Evolutionary conservation across 2,113 vertebrate species (phyloP), one percentile per base, ranked within the genome.

Genomic region (Brienomyrus brachyistius): DNA sequence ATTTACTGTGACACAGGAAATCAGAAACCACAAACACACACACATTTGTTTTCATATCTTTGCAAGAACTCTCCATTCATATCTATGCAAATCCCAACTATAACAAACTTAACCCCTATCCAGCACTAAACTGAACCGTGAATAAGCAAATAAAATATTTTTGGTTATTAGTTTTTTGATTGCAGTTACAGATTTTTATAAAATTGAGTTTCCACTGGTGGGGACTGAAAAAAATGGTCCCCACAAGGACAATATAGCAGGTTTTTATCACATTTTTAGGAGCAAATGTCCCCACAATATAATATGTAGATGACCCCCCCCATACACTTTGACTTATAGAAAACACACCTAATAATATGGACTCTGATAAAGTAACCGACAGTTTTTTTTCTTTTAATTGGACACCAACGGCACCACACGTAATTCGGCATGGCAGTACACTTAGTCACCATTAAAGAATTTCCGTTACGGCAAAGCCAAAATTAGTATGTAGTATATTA

Each of bases 401-500:
- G 51, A 87, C 47, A 54, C 27, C 51, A 40, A 31, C 31, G 50
- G 21, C n/a, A 54, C 31, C 70, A 11, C 19, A 15, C 9, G 35
- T 52, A 74, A 74, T 90, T 89, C 45, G 52, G 56, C 84, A 40
- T 1, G 35, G 23, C n/a, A 6, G 47, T 86, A 70, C 27, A 66
- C 66, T 90, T 70, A 43, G 54, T 54, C 5, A 70, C 66, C 35
- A 77, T 27, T 87, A 74, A 35, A 84, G 52, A 77, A 85, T 74
- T 74, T 90, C 74, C 66, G 87, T 90, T 90, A 87, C 19, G 17
- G 15, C 31, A 35, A 45, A 59, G 31, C 85, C 45, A 31, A 52
- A 52, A 52, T 87, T 43, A 77, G 87, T 87, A 87, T 86, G 62
- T 87, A 74, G n/a, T 70, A 70, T 74, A 87, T 87, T 87, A 80